Evolutionary conservation across 2,888 invertebrate genomes (phyloP).

Genomic region (Diaperis boleti): DNA sequence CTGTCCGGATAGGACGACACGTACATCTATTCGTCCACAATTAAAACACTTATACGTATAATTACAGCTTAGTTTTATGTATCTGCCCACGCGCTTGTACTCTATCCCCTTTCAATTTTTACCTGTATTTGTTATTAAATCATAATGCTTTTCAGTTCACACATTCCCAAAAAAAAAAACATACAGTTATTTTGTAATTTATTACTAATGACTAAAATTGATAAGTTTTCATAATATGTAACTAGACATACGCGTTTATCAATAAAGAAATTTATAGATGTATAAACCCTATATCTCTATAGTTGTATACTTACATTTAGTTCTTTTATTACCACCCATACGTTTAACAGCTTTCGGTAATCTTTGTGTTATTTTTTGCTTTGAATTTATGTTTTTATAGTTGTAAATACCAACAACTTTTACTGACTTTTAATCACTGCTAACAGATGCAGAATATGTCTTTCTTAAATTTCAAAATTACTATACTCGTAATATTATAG

Average conservation of each 20-base stretch:
- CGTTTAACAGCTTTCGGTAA: too few relatives aligned
- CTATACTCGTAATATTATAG: too few relatives aligned
- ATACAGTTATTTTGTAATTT: conserved; percentile 47
- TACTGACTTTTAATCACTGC: too few relatives aligned
- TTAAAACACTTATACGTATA: conserved; percentile 66
- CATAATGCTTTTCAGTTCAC: conserved; percentile 52
- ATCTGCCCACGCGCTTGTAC: conserved; percentile 62
- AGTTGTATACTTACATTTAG: too few relatives aligned
- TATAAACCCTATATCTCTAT: not conserved
- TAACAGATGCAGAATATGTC: too few relatives aligned
- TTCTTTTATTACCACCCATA: too few relatives aligned
- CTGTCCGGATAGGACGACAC: conserved; percentile 60
- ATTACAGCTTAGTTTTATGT: conserved; percentile 65
- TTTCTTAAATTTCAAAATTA: too few relatives aligned
- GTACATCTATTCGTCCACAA: conserved; percentile 64
- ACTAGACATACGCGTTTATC: not conserved
- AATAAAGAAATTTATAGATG: not conserved
- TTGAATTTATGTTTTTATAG: too few relatives aligned
- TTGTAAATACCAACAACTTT: too few relatives aligned
- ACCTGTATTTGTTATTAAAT: conserved; percentile 56
- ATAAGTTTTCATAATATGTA: not conserved
- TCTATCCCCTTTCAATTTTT: conserved; percentile 57
- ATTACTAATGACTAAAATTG: not conserved
- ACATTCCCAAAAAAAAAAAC: conserved; percentile 47
- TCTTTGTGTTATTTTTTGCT: too few relatives aligned